A percentile compares a stretch with the other conserved stretches of the same genome.
These are phyloP conservation scores for Eidolon dupreanum DNA, from an alignment of 2,797 vertebrate genomes.

Conservation along the genomic window DNA sequence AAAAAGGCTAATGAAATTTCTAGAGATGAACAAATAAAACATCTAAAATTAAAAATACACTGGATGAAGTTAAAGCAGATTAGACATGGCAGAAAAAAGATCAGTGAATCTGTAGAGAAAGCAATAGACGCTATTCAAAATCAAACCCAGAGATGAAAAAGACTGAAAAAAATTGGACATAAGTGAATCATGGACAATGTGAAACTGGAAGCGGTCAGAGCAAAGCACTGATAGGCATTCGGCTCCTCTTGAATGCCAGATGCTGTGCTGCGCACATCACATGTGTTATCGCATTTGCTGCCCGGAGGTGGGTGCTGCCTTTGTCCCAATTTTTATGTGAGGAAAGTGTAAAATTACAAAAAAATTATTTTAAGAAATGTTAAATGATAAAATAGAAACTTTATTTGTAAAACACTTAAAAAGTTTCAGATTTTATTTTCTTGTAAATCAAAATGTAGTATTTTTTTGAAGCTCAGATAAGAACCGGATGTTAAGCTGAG, in stretches of 20 bases:
- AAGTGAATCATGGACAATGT: background rate
- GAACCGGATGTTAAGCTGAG: background rate
- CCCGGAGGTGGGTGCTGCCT: background rate
- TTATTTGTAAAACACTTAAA: background rate
- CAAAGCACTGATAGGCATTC: accelerated
- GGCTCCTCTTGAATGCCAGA: background rate
- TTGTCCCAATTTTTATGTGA: background rate
- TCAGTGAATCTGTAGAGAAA: background rate
- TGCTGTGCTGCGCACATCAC: background rate
- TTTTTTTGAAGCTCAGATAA: background rate
- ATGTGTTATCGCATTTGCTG: background rate
- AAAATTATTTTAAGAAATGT: background rate
- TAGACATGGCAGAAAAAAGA: background rate
- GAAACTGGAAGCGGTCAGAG: background rate
- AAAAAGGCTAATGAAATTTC: background rate
- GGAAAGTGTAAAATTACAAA: background rate
- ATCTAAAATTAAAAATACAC: background rate
- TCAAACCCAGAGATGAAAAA: background rate
- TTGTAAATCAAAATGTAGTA: background rate
- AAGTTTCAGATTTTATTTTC: background rate
- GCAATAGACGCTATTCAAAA: background rate
- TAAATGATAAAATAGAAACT: background rate
- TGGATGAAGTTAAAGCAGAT: background rate
- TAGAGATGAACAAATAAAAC: background rate
- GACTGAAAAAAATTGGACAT: background rate